These are phyloP conservation scores for Archaeoteleia sp. DNA, from an alignment of 2,888 invertebrate species.

Conservation along the genomic window DNA sequence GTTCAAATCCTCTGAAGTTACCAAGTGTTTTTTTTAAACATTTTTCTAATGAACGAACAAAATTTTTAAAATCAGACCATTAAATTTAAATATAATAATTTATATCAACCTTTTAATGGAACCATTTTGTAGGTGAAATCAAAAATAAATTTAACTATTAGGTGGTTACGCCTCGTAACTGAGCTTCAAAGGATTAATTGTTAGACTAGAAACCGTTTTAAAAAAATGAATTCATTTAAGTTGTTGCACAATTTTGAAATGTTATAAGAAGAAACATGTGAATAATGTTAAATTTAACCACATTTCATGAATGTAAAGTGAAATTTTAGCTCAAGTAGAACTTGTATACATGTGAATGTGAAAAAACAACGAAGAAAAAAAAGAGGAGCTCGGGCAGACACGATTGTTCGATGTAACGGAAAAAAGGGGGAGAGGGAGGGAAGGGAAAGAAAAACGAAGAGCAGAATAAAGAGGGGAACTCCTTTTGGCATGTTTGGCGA, in stretches of 20 bases:
- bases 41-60: background rate
- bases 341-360: slow-evolving; percentile 22
- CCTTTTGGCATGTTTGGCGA: slow-evolving; percentile 43
- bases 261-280: too few species aligned
- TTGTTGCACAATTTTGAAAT: too few species aligned
- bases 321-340: slow-evolving; percentile 40
- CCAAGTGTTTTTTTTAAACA: background rate
- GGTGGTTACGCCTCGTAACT: too few species aligned
- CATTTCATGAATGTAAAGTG: slow-evolving; percentile 34
- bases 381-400: slow-evolving; percentile 46
- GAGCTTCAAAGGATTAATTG: too few species aligned
- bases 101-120: too few species aligned
- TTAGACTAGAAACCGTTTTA: too few species aligned
- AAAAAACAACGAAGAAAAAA: background rate
- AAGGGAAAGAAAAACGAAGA: slow-evolving; percentile 17
- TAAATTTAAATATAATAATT: too few species aligned
- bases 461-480: slow-evolving; percentile 33
- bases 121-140: too few species aligned
- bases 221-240: too few species aligned
- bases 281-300: too few species aligned
- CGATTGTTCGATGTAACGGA: slow-evolving; percentile 54
- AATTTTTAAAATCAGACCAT: background rate
- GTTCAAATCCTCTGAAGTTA: too few species aligned
- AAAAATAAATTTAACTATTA: too few species aligned
- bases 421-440: slow-evolving; percentile 25